A percentile compares a stretch with the other conserved stretches of the same genome.
Evolutionary conservation across 2,888 invertebrate species (phyloP).

Genomic region (Lithophane semibrunnea): DNA sequence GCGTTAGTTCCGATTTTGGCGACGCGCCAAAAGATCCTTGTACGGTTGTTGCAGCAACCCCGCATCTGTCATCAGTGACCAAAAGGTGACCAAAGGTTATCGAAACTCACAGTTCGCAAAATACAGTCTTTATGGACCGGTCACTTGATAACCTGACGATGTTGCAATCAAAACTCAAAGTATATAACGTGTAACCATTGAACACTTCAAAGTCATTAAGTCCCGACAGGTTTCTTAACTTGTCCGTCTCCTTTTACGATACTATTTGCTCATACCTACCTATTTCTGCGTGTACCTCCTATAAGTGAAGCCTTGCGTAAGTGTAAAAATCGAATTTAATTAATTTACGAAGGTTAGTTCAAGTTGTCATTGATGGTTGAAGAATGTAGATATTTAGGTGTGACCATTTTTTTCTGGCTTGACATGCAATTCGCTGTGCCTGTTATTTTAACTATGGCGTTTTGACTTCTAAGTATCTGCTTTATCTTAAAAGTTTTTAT

Average conservation of each 20-base stretch:
- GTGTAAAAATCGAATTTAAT: constrained; percentile 64
- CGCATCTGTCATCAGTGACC: not conserved
- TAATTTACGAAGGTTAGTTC: constrained; percentile 54
- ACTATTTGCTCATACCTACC: constrained; percentile 74
- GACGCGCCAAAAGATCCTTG: not conserved
- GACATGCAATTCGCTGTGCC: not conserved
- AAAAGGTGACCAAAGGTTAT: not conserved
- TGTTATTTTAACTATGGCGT: not conserved
- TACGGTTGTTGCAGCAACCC: not conserved
- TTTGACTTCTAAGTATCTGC: not conserved
- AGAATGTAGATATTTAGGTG: constrained; percentile 35
- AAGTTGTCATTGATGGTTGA: constrained; percentile 39
- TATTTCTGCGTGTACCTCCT: constrained; percentile 63
- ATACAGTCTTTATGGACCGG: constrained; percentile 12
- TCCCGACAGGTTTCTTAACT: constrained; percentile 76
- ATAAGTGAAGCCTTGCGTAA: constrained; percentile 63
- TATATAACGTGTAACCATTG: constrained; percentile 68
- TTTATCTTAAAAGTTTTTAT: not conserved
- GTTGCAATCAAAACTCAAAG: constrained; percentile 67
- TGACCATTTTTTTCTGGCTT: not conserved
- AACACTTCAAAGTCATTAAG: constrained; percentile 73
- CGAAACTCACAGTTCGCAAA: not conserved
- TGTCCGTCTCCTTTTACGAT: constrained; percentile 78
- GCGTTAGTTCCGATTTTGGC: not conserved
- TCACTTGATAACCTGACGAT: constrained; percentile 51